phyloP scores from a whole-genome alignment of 2,113 vertebrate genomes.

The Albula glossodonta region DNA sequence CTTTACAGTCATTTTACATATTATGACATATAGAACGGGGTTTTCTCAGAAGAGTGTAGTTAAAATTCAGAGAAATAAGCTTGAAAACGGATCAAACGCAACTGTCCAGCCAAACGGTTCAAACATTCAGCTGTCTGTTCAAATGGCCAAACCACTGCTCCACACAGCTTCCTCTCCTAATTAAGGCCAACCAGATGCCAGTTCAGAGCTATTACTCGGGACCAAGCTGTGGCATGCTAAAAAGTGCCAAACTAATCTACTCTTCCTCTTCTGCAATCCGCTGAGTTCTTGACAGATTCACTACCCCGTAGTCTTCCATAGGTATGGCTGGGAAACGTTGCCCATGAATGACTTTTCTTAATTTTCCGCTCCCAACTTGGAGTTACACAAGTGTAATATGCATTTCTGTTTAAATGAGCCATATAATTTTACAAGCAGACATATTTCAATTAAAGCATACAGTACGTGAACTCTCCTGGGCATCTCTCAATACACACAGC shows the following conservation, averaged over 20 bases:
- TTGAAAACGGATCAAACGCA: background rate
- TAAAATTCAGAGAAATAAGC: background rate
- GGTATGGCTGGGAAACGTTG: background rate
- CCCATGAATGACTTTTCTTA: background rate
- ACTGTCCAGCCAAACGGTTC: background rate
- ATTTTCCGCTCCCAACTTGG: background rate
- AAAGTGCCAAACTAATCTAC: background rate
- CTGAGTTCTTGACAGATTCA: background rate
- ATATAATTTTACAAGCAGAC: background rate
- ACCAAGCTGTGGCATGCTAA: background rate
- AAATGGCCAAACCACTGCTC: background rate
- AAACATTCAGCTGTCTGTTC: background rate
- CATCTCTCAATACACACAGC: background rate
- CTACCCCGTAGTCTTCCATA: background rate
- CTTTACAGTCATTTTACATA: no score
- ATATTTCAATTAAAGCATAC: constrained; percentile 12
- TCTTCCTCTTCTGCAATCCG: background rate
- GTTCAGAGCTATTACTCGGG: background rate
- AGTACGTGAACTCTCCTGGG: background rate
- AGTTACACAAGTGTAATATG: background rate
- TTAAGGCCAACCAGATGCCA: background rate
- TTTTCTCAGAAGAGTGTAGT: no score
- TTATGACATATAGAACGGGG: no score
- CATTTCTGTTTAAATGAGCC: background rate
- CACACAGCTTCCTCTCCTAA: background rate